Evolutionary conservation across 2,113 vertebrate genomes (phyloP).

Genomic region (Garra rufa): DNA sequence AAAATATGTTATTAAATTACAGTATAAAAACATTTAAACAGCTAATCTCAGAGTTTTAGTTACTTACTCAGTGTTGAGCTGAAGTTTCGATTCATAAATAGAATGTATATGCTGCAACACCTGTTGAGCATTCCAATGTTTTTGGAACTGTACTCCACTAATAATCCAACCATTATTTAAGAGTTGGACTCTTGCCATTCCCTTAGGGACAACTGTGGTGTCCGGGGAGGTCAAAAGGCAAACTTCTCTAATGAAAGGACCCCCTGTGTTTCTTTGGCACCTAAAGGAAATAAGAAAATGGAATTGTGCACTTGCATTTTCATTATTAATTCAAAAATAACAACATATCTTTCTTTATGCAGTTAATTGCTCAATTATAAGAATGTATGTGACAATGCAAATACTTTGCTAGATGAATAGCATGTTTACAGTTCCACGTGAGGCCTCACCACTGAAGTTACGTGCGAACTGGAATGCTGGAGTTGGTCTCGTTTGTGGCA

Average conservation of each 20-base stretch:
- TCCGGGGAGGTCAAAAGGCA: neutral
- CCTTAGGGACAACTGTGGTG: neutral
- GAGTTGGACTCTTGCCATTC: conserved; percentile 9
- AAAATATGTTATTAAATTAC: no score
- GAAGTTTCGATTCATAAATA: no score
- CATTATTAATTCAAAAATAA: neutral
- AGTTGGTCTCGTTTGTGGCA: neutral
- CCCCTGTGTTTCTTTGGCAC: neutral
- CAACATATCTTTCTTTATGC: neutral
- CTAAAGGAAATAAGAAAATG: neutral
- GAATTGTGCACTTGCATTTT: neutral
- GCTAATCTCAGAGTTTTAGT: no score
- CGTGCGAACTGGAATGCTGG: neutral
- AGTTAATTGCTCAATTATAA: neutral
- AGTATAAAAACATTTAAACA: no score
- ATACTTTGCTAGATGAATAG: neutral
- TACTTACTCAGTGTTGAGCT: no score
- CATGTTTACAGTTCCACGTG: neutral
- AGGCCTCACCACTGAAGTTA: neutral
- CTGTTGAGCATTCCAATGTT: neutral
- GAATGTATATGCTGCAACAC: neutral
- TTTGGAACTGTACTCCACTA: conserved; percentile 20
- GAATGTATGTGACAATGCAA: neutral
- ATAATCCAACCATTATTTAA: conserved; percentile 6
- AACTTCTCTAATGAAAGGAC: conserved; percentile 10